Percentiles rank a stretch among this genome's conserved stretches.
phyloP scores from a whole-genome alignment of 2,797 vertebrate species.

The Limosa lapponica region DNA sequence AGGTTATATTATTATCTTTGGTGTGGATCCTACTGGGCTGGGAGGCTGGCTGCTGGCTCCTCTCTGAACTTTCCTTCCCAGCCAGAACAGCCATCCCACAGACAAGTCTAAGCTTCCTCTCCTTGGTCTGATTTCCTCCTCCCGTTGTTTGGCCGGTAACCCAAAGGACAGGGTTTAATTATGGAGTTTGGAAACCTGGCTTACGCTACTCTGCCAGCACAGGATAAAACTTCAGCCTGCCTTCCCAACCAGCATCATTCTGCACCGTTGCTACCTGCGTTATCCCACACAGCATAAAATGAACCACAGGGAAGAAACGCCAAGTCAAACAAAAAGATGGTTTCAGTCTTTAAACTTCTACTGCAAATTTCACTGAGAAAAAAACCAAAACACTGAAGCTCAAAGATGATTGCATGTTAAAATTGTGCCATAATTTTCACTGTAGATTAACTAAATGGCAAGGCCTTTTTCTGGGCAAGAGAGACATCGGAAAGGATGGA shows the following conservation, averaged over 20 bases:
- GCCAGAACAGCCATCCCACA: conserved; percentile 60
- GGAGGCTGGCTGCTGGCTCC: conserved; percentile 60
- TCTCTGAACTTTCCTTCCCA: conserved; percentile 57
- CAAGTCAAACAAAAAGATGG: conserved; percentile 37
- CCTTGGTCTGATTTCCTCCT: conserved; percentile 57
- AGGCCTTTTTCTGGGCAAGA: not conserved
- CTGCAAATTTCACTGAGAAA: not conserved
- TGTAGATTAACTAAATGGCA: not conserved
- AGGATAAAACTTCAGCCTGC: conserved; percentile 37
- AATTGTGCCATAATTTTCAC: not conserved
- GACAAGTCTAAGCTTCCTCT: conserved; percentile 54
- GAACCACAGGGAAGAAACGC: not conserved
- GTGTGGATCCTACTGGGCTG: conserved; percentile 66
- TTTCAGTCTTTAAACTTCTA: not conserved
- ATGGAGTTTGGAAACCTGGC: conserved; percentile 46
- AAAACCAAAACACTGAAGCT: not conserved
- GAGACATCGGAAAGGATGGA: not conserved
- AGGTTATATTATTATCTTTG: conserved; percentile 69
- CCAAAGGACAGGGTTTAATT: conserved; percentile 61
- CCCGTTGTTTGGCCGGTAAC: conserved; percentile 41
- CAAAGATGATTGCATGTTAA: not conserved
- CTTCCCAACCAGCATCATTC: not conserved
- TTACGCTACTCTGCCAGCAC: not conserved
- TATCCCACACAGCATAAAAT: not conserved
- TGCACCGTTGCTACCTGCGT: not conserved